Evolutionary conservation across 1,140 invertebrate genomes (phyloP).

Genomic region (Drosophila sechellia): DNA sequence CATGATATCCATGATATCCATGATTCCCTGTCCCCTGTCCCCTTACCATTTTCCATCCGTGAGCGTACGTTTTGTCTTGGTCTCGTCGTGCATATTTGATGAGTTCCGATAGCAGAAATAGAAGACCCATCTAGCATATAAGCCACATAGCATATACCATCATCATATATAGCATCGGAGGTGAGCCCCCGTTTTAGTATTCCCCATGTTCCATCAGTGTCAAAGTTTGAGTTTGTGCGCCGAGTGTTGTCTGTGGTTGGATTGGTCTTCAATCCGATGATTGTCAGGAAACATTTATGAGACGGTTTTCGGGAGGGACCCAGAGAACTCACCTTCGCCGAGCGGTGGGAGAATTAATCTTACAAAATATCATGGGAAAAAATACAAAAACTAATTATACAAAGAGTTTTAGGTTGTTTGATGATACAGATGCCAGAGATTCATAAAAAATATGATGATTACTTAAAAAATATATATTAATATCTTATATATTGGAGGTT

Average conservation of each 20-base stretch:
- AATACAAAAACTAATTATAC: not conserved
- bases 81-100: conserved; percentile 71
- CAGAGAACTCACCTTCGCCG: conserved; percentile 14
- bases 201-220: conserved; percentile 64
- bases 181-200: conserved; percentile 43
- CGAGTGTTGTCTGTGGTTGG: conserved; percentile 33
- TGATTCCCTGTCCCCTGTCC: not conserved
- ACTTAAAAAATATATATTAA: no score
- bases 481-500: no score
- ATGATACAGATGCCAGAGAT: not conserved
- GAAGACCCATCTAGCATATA: not conserved
- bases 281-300: conserved; percentile 45
- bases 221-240: conserved; percentile 59
- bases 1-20: conserved; percentile 28
- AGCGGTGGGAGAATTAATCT: conserved; percentile 21
- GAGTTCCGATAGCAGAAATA: conserved; percentile 69
- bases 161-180: conserved; percentile 3
- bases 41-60: conserved; percentile 23
- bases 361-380: conserved; percentile 28
- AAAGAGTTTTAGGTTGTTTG: not conserved
- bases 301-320: conserved; percentile 13
- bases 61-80: conserved; percentile 57
- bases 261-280: conserved; percentile 26
- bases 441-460: not conserved
- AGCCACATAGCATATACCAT: not conserved